Evolutionary conservation across 2,888 invertebrate genomes (phyloP), one percentile per base, ranked within the genome.

Genomic region (Lasiommata megera): DNA sequence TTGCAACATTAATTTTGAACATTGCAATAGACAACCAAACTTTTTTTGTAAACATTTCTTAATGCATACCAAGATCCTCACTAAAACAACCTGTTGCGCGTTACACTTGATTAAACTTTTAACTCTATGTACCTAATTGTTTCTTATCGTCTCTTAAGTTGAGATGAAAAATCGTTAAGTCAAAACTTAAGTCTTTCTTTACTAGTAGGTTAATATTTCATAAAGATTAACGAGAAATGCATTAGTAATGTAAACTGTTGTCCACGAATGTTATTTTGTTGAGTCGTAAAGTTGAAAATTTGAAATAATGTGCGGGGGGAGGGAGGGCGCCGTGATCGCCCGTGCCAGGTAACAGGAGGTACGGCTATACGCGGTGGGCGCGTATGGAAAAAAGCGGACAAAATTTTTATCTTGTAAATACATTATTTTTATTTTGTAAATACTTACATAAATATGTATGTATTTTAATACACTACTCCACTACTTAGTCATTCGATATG

Each of bases 301-400:
- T 72, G 66, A 79, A 74, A 72, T 70, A 62, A 14, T 63, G 66
- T 71, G 67, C 68, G 74, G 66, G 74, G 66, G 70, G 72, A 60
- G 71, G 72, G 72, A 69, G 67, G 73, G 73, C 69, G 71, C 69
- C 75, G 78, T 73, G 75, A 68, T 68, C 67, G 75, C 72, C 82
- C 77, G 89, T 89, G 76, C 89, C 89, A 89, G 90, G 89, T 89
- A 88, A 88, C 81, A 85, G 88, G 88, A 86, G 89, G 89, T 90
- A 90, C 89, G 88, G 80, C 67, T 73, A 54, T 47, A 53, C 78
- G 76, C 77, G 70, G 74, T 79, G 81, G 23, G 60, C 14, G 23
- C 41, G 40, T 43, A 12, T 14, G 31, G 36, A 47, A 38, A 44
- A 9, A 16, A 29, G 37, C 53, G 17, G 57, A 51, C 36, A 38